These are phyloP conservation scores for Olivierus martensii DNA, from an alignment of 1,140 invertebrate species.

Conservation along the genomic window DNA sequence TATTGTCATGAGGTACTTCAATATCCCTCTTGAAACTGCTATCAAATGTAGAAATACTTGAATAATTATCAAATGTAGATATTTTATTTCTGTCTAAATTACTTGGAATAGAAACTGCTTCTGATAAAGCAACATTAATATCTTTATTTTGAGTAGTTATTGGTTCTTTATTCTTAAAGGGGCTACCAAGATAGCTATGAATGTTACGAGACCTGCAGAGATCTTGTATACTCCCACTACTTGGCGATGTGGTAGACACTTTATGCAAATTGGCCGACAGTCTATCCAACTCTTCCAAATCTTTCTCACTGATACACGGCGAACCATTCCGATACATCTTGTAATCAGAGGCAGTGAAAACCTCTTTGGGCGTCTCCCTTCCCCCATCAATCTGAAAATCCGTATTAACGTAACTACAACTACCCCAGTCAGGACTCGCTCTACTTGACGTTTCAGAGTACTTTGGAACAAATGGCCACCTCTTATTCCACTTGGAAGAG, in stretches of 20 bases:
- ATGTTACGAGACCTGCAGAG: no score
- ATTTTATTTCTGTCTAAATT: no score
- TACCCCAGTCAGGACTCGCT: slow-evolving; percentile 14
- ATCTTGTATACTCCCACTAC: no score
- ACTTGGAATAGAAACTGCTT: no score
- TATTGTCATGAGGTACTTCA: no score
- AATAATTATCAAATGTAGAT: no score
- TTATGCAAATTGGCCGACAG: slow-evolving; percentile 11
- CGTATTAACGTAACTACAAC: not conserved
- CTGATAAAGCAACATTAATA: no score
- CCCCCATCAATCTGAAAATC: slow-evolving; percentile 20
- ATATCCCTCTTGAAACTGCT: no score
- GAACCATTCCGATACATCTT: slow-evolving; percentile 52
- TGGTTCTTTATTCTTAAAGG: no score
- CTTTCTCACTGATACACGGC: slow-evolving; percentile 53
- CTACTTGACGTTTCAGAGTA: not conserved
- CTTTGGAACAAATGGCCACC: not conserved
- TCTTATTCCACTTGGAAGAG: not conserved
- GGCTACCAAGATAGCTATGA: no score
- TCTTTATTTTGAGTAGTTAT: no score
- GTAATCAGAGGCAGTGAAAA: slow-evolving; percentile 60
- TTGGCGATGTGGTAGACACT: not conserved
- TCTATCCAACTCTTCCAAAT: slow-evolving; percentile 50
- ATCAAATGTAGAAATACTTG: no score
- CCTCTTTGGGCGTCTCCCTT: slow-evolving; percentile 35